These are phyloP conservation scores for Eciton burchellii DNA, from an alignment of 1,140 invertebrate species.

Conservation along the genomic window DNA sequence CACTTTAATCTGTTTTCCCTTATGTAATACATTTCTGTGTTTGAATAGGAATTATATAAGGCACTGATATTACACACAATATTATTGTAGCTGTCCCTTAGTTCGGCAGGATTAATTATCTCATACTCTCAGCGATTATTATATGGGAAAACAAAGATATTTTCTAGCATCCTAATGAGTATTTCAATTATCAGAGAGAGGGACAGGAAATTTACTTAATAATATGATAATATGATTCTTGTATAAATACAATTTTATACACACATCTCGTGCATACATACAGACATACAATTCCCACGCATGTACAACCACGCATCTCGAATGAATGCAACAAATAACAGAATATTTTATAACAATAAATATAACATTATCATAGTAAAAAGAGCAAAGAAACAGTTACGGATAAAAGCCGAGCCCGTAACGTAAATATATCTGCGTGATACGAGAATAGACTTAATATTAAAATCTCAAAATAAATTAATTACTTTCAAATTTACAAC, in stretches of 20 bases:
- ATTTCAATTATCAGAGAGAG: constrained; percentile 52
- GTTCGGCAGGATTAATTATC: constrained; percentile 40
- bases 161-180: constrained; percentile 57
- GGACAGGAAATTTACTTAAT: constrained; percentile 42
- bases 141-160: constrained; percentile 57
- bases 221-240: constrained; percentile 37
- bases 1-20: constrained; percentile 66
- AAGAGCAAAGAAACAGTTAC: constrained; percentile 27
- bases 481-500: constrained; percentile 34
- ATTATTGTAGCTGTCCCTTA: constrained; percentile 58
- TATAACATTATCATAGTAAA: constrained; percentile 49
- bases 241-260: constrained; percentile 53
- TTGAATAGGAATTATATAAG: constrained; percentile 70
- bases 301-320: constrained; percentile 39
- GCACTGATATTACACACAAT: constrained; percentile 69
- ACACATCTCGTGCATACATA: constrained; percentile 34
- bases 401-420: background rate
- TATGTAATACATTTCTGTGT: constrained; percentile 60
- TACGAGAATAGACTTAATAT: constrained; percentile 31
- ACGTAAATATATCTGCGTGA: constrained; percentile 15
- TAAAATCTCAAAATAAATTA: constrained; percentile 26
- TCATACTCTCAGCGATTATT: background rate
- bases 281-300: constrained; percentile 2
- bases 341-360: constrained; percentile 62
- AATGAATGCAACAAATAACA: constrained; percentile 61